Evolutionary conservation across 2,113 vertebrate genomes (phyloP).

Genomic region (Spea multiplicata): DNA sequence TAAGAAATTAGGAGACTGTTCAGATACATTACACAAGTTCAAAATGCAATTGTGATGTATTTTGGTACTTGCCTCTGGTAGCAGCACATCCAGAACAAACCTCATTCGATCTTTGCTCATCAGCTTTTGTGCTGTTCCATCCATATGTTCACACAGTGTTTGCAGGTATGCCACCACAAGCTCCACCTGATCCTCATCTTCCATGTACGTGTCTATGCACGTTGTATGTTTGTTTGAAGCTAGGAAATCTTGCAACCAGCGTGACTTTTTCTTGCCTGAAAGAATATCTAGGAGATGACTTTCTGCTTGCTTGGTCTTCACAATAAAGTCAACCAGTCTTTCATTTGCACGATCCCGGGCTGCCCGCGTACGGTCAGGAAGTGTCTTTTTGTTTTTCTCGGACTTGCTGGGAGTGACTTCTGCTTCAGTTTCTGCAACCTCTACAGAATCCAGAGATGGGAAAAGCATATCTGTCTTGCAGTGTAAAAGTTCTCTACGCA

Average conservation of each 20-base stretch:
- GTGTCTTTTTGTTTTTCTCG: slow-evolving; percentile 66
- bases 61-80: slow-evolving; percentile 79
- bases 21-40: too few relatives aligned
- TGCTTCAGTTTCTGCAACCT: not conserved
- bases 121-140: slow-evolving; percentile 47
- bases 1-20: too few relatives aligned
- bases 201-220: slow-evolving; percentile 77
- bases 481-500: slow-evolving; percentile 69
- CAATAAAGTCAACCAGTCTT: slow-evolving; percentile 85
- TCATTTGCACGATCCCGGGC: slow-evolving; percentile 84
- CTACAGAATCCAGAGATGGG: slow-evolving; percentile 52
- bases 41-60: too few relatives aligned
- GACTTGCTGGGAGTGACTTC: slow-evolving; percentile 52
- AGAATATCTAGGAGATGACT: slow-evolving; percentile 78
- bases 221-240: slow-evolving; percentile 58
- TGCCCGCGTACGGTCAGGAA: slow-evolving; percentile 83
- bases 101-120: slow-evolving; percentile 64
- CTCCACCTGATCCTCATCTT: slow-evolving; percentile 85
- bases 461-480: slow-evolving; percentile 63
- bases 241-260: slow-evolving; percentile 78
- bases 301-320: slow-evolving; percentile 77
- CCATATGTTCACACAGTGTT: slow-evolving; percentile 62
- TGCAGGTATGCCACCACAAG: slow-evolving; percentile 79
- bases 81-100: slow-evolving; percentile 84
- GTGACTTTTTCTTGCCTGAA: slow-evolving; percentile 73